These are phyloP conservation scores for Melanotaenia maccullochi DNA, from an alignment of 2,797 vertebrate species.

Conservation along the genomic window DNA sequence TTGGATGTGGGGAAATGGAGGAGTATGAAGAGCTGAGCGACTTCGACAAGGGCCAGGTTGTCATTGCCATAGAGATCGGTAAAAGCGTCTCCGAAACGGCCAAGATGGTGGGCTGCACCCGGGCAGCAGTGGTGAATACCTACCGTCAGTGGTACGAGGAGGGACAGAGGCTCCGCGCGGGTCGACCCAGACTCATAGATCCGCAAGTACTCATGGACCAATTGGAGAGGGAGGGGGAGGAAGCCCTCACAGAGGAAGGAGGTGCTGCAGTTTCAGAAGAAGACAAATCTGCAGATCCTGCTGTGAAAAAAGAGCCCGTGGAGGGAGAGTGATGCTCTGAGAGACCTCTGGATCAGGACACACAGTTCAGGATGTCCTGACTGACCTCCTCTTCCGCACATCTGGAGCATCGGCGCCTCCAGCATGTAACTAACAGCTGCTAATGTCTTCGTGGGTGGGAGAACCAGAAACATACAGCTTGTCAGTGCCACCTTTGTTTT, in stretches of 20 bases:
- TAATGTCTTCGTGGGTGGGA: neutral
- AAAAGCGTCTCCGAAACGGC: slow-evolving; percentile 19
- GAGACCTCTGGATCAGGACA: neutral
- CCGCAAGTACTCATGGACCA: slow-evolving; percentile 4
- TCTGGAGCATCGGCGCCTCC: neutral
- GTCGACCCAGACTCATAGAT: slow-evolving; percentile 7
- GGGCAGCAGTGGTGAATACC: slow-evolving; percentile 7
- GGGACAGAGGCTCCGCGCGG: slow-evolving; percentile 25
- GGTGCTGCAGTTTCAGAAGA: neutral
- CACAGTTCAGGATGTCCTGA: neutral
- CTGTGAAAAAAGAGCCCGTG: neutral
- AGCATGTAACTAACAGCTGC: neutral
- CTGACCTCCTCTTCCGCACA: neutral
- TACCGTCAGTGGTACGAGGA: slow-evolving; percentile 26
- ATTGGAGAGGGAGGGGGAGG: neutral
- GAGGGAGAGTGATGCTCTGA: neutral
- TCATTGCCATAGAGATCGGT: slow-evolving; percentile 10
- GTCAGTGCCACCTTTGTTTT: neutral
- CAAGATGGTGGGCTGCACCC: slow-evolving; percentile 22
- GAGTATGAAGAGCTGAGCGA: slow-evolving; percentile 16
- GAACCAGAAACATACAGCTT: neutral
- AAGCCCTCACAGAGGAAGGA: neutral
- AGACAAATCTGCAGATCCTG: neutral
- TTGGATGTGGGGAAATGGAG: slow-evolving; percentile 6
- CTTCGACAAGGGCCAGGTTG: slow-evolving; percentile 33